Percentiles rank a stretch among this genome's conserved stretches.
phyloP scores from a whole-genome alignment of 1,140 invertebrate species.

The Meteorus sp. region DNA sequence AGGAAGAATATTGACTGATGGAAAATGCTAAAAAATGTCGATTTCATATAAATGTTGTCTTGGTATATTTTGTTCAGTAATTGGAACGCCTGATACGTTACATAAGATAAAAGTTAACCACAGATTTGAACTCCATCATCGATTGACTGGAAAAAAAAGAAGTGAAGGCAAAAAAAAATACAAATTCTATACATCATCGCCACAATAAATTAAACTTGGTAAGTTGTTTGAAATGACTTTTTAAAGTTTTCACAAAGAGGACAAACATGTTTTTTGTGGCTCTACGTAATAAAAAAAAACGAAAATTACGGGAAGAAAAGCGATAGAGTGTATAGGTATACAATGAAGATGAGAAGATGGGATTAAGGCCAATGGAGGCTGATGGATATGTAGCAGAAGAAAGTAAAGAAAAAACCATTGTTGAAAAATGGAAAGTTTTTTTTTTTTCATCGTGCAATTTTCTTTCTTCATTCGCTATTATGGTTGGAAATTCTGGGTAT shows the following conservation, averaged over 20 bases:
- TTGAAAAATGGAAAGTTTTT: background rate
- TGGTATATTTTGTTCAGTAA: no score
- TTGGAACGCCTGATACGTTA: no score
- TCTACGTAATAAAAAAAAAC: background rate
- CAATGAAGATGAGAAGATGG: background rate
- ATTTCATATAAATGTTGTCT: no score
- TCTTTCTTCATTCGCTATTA: background rate
- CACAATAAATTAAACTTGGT: background rate
- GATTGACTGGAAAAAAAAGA: background rate
- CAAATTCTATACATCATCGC: background rate
- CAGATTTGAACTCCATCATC: no score
- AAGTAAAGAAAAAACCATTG: background rate
- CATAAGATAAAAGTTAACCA: no score
- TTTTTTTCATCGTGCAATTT: background rate
- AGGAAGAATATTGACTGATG: no score
- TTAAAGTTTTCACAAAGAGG: background rate
- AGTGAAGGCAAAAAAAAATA: background rate
- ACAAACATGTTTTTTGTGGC: background rate
- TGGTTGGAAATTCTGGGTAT: background rate
- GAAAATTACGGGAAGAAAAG: background rate
- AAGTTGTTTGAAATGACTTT: background rate
- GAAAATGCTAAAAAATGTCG: no score
- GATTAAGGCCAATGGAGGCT: background rate
- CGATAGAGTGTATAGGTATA: background rate
- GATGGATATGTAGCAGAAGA: background rate